Base-by-base conservation (phyloP, 2,888 invertebrate genomes). In the Gisinianus flammeolus region DNA sequence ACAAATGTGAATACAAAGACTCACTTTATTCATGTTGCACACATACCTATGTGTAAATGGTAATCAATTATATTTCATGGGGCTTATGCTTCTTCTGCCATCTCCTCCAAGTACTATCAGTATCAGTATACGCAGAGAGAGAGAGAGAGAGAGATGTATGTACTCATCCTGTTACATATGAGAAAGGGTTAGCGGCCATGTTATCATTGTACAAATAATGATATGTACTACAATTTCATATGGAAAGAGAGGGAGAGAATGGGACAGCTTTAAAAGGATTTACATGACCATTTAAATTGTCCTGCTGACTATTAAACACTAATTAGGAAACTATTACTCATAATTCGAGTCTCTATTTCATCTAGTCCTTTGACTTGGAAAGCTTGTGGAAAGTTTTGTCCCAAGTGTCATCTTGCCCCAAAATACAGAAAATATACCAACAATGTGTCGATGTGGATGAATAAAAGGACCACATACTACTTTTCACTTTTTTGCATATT, bases 301-400 rank as follows among this genome's bases (percentile, higher is more conserved):
- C 69, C 66, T 56, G 30, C 62, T 24, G 26, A 69, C 33, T 62
- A 74, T 78, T 54, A 78, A 75, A 52, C 64, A 44, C 70, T 75
- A 78, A 78, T 78, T 78, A 78, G 74, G 30, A 31, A 52, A 22
- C 78, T 67, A 78, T 78, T 78, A 78, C 64, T 75, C 78, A 62
- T 75, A 75, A 52, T 68, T 78, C 72, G 54, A 73, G 28, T 22
- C 52, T 56, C 16, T 68, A 31, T 56, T 64, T 24, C 62, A 64
- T 64, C 16, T 12, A 12, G 5, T 64, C 62, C 62, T 12, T 22
- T 64, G 52, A 10, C 8, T 8, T 44, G 16, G 52, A 16, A 16
- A 44, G 52, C 52, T 44, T 16, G 52, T 12, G 16, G 16, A 44
- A 44, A 44, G 8, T 44, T 44, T 12, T 44, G 8, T 44, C 52